phyloP scores from a whole-genome alignment of 2,797 vertebrate genomes.

The Rhodeus uyekii region DNA sequence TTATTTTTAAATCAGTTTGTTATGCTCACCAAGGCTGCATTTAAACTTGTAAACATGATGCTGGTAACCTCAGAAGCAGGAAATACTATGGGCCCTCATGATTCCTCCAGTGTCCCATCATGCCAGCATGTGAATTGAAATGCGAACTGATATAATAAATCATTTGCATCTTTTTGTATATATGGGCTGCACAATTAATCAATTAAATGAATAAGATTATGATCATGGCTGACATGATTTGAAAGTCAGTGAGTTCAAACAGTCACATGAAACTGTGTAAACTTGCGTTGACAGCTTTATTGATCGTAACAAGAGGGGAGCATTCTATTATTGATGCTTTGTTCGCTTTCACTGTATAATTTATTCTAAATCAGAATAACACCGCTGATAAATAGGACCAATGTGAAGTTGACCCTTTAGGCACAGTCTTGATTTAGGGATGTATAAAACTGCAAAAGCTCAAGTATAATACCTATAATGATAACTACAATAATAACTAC shows the following conservation, averaged over 20 bases:
- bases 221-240: background rate
- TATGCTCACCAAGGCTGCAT: background rate
- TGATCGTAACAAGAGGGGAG: constrained; percentile 14
- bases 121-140: background rate
- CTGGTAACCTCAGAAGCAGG: constrained; percentile 8
- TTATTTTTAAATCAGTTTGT: too few species aligned
- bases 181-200: background rate
- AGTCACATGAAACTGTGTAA: constrained; percentile 8
- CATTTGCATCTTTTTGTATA: background rate
- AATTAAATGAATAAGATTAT: background rate
- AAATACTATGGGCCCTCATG: background rate
- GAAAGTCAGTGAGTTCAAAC: background rate
- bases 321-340: background rate
- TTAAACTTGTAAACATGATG: constrained; percentile 17
- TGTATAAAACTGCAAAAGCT: background rate
- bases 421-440: background rate
- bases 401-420: background rate
- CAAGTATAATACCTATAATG: background rate
- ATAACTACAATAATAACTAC: background rate
- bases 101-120: constrained; percentile 7
- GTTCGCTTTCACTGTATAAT: constrained; percentile 9
- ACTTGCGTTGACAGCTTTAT: constrained; percentile 33
- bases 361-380: constrained; percentile 17
- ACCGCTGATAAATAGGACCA: background rate
- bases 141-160: background rate